Percentiles rank a stretch among this genome's conserved stretches.
These are phyloP conservation scores for Ochlodes sylvanus DNA, from an alignment of 2,888 invertebrate genomes.

Conservation along the genomic window DNA sequence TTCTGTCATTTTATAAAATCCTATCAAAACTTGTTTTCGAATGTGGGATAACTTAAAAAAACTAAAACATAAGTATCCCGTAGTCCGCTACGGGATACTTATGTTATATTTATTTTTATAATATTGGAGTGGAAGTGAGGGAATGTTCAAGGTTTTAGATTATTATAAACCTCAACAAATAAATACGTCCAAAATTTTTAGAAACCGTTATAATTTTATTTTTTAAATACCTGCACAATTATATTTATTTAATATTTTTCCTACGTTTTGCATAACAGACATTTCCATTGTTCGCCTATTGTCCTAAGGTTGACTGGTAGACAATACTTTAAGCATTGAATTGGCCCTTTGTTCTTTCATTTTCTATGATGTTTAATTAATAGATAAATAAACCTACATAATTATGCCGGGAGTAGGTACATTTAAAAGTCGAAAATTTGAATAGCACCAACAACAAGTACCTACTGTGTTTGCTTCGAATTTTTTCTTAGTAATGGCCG, in stretches of 20 bases:
- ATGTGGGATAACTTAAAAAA: too few species aligned
- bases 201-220: not conserved
- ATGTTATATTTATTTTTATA: too few species aligned
- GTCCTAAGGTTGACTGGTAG: conserved; percentile 7
- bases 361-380: conserved; percentile 9
- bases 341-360: conserved; percentile 8
- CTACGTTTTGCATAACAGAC: not conserved
- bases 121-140: too few species aligned
- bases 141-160: too few species aligned
- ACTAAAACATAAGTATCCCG: too few species aligned
- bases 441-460: not conserved
- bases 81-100: too few species aligned
- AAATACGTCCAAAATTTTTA: too few species aligned
- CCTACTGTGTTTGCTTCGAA: too few species aligned
- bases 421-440: not conserved
- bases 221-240: not conserved
- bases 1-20: too few species aligned
- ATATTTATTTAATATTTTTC: not conserved
- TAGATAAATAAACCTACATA: not conserved
- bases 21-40: too few species aligned
- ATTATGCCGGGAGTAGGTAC: not conserved
- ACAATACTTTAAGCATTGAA: conserved; percentile 7
- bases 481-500: too few species aligned
- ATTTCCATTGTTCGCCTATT: not conserved
- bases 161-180: too few species aligned